phyloP scores from a whole-genome alignment of 2,113 vertebrate species.

The Dipodomys merriami region DNA sequence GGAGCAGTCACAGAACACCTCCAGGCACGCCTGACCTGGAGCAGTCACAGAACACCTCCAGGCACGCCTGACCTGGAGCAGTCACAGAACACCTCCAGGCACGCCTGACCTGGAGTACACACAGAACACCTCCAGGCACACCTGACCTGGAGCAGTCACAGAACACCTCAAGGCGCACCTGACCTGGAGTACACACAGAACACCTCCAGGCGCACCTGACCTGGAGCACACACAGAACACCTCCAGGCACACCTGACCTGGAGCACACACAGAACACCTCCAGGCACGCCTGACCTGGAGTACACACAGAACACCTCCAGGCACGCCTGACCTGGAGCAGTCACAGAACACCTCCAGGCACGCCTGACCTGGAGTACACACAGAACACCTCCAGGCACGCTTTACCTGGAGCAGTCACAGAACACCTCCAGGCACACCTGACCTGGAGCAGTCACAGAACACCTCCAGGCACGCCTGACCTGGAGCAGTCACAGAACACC shows the following conservation, averaged over 20 bases:
- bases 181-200: too few relatives aligned
- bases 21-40: conserved; percentile 89
- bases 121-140: too few relatives aligned
- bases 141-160: conserved; percentile 93
- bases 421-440: background rate
- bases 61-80: conserved; percentile 89
- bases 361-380: conserved; percentile 92
- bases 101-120: too few relatives aligned
- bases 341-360: too few relatives aligned
- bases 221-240: conserved; percentile 93
- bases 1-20: conserved; percentile 92
- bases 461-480: conserved; percentile 84
- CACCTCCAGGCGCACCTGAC: conserved; percentile 75
- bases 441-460: conserved; percentile 94
- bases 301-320: conserved; percentile 93
- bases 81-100: conserved; percentile 86
- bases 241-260: conserved; percentile 79
- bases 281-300: conserved; percentile 86
- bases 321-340: too few relatives aligned
- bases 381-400: conserved; percentile 87
- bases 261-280: too few relatives aligned
- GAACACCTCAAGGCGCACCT: conserved; percentile 82
- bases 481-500: too few relatives aligned
- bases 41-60: conserved; percentile 93
- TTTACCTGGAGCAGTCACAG: too few relatives aligned